Conservation (phyloP, 1,140 invertebrate genomes). For the Caenorhabditis remanei region DNA sequence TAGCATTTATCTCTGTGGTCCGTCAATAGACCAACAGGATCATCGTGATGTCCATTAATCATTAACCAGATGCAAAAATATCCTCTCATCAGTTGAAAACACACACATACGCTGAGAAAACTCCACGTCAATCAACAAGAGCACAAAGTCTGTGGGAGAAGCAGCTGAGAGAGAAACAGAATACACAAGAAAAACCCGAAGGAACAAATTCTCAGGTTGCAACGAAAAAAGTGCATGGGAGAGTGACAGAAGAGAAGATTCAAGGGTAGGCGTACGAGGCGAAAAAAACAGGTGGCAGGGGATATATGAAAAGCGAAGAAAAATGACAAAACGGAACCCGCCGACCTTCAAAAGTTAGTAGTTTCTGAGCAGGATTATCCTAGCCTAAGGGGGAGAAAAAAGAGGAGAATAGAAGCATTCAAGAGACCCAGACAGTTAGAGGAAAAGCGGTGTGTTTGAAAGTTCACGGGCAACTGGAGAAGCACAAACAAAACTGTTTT, state of each 20-base stretch:
- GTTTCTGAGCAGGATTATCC: not conserved
- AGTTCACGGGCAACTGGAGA: not conserved
- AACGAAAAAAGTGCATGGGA: constrained; percentile 20
- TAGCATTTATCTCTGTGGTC: too few relatives aligned
- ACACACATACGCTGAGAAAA: not conserved
- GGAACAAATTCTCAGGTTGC: constrained; percentile 21
- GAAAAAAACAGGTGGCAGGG: constrained; percentile 13
- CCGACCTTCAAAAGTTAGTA: constrained; percentile 4
- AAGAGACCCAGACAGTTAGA: constrained; percentile 7
- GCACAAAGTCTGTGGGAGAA: constrained; percentile 7
- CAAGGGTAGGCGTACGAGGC: not conserved
- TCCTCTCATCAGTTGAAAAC: not conserved
- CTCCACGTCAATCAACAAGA: constrained; percentile 1
- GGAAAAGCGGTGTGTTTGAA: not conserved
- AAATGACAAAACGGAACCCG: not conserved
- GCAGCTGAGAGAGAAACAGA: constrained; percentile 12
- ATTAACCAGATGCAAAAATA: not conserved
- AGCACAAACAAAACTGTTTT: constrained; percentile 16
- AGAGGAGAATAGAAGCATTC: not conserved
- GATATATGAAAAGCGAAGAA: not conserved
- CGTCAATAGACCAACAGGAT: not conserved
- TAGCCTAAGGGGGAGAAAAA: not conserved
- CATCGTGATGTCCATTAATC: constrained; percentile 21
- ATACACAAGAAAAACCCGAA: not conserved
- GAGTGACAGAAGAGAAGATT: not conserved